A percentile compares a stretch with the other conserved stretches of the same genome.
These are phyloP conservation scores for Columba livia DNA, from an alignment of 2,113 vertebrate species.

Conservation along the genomic window DNA sequence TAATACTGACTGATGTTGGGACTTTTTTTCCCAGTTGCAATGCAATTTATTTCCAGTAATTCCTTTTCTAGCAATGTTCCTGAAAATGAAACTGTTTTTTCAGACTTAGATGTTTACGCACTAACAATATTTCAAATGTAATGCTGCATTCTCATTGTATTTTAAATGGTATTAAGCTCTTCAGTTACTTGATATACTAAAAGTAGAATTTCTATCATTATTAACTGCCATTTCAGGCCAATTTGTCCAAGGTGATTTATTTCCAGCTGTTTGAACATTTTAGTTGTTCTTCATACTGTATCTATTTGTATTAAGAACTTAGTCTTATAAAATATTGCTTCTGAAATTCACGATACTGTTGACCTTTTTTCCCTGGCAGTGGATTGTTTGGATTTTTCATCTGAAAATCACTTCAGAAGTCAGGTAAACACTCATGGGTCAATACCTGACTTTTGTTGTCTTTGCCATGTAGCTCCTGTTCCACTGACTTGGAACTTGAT, in stretches of 20 bases:
- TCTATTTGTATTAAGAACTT: neutral
- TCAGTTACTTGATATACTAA: neutral
- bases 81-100: neutral
- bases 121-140: neutral
- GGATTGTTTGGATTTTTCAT: neutral
- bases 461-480: neutral
- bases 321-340: neutral
- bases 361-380: neutral
- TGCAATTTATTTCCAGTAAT: neutral
- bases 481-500: neutral
- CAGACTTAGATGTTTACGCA: neutral
- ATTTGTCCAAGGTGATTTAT: neutral
- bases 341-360: neutral
- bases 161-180: neutral
- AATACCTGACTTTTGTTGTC: neutral
- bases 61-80: neutral
- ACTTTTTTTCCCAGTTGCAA: neutral
- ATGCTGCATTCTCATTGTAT: neutral
- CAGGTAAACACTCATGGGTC: neutral
- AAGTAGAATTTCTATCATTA: neutral
- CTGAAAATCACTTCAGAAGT: constrained; percentile 11
- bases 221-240: neutral
- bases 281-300: neutral
- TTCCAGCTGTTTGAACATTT: neutral
- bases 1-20: neutral